Percentiles rank a stretch among this genome's conserved stretches.
These are phyloP conservation scores for Oscheius myriophilus DNA, from an alignment of 2,888 invertebrate species.

Conservation along the genomic window DNA sequence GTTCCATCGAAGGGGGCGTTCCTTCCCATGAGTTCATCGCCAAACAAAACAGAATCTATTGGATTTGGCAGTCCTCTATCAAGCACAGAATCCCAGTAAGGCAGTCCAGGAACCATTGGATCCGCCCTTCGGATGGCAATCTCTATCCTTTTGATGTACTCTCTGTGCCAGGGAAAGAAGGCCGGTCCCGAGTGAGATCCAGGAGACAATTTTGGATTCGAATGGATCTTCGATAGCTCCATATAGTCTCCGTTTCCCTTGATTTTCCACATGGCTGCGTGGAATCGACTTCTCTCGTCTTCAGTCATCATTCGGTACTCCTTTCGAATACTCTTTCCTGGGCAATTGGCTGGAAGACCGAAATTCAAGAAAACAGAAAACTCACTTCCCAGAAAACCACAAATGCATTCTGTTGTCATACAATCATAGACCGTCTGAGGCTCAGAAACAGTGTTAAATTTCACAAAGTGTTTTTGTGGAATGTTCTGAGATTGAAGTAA, in stretches of 20 bases:
- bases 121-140: constrained; percentile 62
- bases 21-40: constrained; percentile 32
- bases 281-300: constrained; percentile 58
- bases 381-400: too few relatives aligned
- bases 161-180: constrained; percentile 30
- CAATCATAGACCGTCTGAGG: too few relatives aligned
- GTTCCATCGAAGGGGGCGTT: constrained; percentile 19
- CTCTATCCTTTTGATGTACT: constrained; percentile 50
- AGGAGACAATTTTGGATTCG: constrained; percentile 38
- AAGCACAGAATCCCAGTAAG: constrained; percentile 68
- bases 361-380: too few relatives aligned
- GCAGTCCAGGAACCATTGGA: constrained; percentile 58
- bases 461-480: too few relatives aligned
- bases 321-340: constrained; percentile 51
- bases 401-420: too few relatives aligned
- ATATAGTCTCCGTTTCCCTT: constrained; percentile 50
- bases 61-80: constrained; percentile 48
- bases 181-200: constrained; percentile 30
- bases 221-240: constrained; percentile 56
- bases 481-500: too few relatives aligned
- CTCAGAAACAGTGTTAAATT: too few relatives aligned
- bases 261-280: constrained; percentile 41
- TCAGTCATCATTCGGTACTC: constrained; percentile 67
- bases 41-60: constrained; percentile 12
- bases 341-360: too few relatives aligned